Conservation (phyloP, 2,888 invertebrate species). For the Pecten maximus region DNA sequence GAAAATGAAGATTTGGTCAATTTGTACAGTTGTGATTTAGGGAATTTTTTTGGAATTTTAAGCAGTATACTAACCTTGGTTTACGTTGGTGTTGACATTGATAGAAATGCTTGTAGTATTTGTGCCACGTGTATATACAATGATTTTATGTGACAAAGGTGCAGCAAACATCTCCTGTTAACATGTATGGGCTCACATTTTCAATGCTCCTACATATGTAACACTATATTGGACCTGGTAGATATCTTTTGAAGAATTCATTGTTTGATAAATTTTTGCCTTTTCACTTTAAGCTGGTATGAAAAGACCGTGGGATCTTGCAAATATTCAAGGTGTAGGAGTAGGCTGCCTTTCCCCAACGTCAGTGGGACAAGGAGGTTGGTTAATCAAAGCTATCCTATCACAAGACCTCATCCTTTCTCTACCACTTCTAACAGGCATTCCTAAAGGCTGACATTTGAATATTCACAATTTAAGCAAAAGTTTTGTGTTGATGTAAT, state of each 20-base stretch:
- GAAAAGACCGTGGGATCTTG: conserved; percentile 29
- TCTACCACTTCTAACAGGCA: background rate
- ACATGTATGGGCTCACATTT: conserved; percentile 18
- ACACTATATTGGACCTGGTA: background rate
- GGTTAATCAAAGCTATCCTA: conserved; percentile 23
- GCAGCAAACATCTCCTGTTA: background rate
- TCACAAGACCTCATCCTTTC: conserved; percentile 4
- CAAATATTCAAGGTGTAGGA: conserved; percentile 33
- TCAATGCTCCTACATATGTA: background rate
- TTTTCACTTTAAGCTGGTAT: conserved; percentile 35
- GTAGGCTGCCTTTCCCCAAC: background rate
- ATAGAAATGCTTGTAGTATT: background rate
- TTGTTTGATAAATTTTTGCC: conserved; percentile 12
- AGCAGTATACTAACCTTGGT: background rate
- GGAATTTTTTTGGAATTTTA: background rate
- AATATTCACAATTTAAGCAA: background rate
- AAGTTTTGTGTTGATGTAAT: background rate
- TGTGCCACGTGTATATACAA: background rate
- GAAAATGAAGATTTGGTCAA: too few relatives aligned
- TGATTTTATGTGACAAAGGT: background rate
- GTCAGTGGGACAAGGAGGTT: conserved; percentile 11
- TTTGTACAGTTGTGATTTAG: background rate
- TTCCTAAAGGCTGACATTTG: background rate
- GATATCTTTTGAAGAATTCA: background rate
- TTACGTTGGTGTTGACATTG: background rate